Percentiles rank a stretch among this genome's conserved stretches.
Conservation (phyloP, 1,140 invertebrate species). For the Procambarus virginalis region DNA sequence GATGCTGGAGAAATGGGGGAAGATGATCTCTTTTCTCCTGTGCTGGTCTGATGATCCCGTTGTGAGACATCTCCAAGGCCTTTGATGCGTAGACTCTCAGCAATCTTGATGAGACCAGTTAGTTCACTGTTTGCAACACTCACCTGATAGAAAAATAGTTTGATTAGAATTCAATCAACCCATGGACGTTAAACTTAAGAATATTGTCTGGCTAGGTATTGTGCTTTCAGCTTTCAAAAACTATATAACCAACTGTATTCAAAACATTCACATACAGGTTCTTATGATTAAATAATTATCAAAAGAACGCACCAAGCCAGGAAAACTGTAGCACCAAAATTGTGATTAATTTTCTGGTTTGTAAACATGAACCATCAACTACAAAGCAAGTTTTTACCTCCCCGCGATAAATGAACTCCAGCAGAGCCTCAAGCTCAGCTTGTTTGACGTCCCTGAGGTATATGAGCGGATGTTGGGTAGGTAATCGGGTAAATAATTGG, state of each 20-base stretch:
- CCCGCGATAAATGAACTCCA: conserved; percentile 94
- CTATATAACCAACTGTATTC: too few species aligned
- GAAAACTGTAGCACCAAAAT: too few species aligned
- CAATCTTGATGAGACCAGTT: conserved; percentile 88
- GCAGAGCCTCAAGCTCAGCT: conserved; percentile 87
- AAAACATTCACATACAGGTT: neutral
- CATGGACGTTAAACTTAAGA: neutral
- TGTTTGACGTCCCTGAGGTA: conserved; percentile 92
- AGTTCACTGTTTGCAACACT: conserved; percentile 94
- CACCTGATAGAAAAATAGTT: conserved; percentile 77
- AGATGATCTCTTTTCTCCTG: conserved; percentile 63
- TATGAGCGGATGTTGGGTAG: conserved; percentile 90
- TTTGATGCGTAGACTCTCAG: conserved; percentile 86
- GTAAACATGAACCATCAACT: neutral
- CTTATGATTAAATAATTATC: neutral
- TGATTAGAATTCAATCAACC: too few species aligned
- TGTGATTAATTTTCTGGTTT: too few species aligned
- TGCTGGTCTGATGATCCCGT: conserved; percentile 50
- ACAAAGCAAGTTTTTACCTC: conserved; percentile 76
- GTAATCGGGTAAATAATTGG: conserved; percentile 86
- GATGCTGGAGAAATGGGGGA: conserved; percentile 59
- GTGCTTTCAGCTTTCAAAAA: too few species aligned
- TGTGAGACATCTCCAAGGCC: conserved; percentile 87
- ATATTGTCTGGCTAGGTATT: too few species aligned
- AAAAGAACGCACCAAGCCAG: too few species aligned